Percentiles rank a stretch among this genome's conserved stretches.
phyloP scores from a whole-genome alignment of 1,140 invertebrate species.

The Euura saliciscinereae region DNA sequence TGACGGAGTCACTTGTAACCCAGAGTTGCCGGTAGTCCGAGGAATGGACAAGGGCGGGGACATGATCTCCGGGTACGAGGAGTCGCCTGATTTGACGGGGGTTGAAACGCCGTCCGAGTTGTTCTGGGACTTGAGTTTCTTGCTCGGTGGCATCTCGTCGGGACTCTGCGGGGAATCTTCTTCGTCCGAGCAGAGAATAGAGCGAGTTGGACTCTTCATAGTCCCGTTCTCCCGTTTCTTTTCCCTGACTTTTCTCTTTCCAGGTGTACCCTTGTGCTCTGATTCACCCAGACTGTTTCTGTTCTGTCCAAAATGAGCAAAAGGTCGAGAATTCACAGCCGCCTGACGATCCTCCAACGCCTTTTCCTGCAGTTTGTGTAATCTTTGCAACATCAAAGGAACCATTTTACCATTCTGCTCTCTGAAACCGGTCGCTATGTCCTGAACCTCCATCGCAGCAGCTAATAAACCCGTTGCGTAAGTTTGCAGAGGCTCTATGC shows the following conservation, averaged over 20 bases:
- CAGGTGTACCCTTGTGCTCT: conserved; percentile 44
- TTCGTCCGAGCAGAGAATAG: conserved; percentile 36
- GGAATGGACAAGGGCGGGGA: conserved; percentile 51
- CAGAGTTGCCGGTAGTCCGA: conserved; percentile 5
- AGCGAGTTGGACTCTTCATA: conserved; percentile 32
- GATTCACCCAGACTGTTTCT: conserved; percentile 37
- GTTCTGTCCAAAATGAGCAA: conserved; percentile 64
- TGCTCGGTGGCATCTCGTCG: conserved; percentile 40
- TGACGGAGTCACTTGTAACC: conserved; percentile 27
- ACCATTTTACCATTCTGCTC: conserved; percentile 88
- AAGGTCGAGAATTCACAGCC: conserved; percentile 57
- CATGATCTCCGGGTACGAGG: conserved; percentile 44
- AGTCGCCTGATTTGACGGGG: conserved; percentile 24
- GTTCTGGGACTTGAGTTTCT: conserved; percentile 41
- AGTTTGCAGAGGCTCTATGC: conserved; percentile 86
- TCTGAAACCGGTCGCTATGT: conserved; percentile 87
- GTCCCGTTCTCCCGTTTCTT: conserved; percentile 44
- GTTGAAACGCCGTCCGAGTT: conserved; percentile 25
- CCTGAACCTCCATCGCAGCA: conserved; percentile 95
- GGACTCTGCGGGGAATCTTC: conserved; percentile 33
- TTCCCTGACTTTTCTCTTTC: conserved; percentile 49
- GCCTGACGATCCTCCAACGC: conserved; percentile 54
- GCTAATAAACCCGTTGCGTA: conserved; percentile 94
- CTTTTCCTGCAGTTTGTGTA: conserved; percentile 74
- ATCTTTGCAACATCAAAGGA: conserved; percentile 82